These are phyloP conservation scores for Drymodes brunneopygia DNA, from an alignment of 2,113 vertebrate genomes.

Conservation along the genomic window DNA sequence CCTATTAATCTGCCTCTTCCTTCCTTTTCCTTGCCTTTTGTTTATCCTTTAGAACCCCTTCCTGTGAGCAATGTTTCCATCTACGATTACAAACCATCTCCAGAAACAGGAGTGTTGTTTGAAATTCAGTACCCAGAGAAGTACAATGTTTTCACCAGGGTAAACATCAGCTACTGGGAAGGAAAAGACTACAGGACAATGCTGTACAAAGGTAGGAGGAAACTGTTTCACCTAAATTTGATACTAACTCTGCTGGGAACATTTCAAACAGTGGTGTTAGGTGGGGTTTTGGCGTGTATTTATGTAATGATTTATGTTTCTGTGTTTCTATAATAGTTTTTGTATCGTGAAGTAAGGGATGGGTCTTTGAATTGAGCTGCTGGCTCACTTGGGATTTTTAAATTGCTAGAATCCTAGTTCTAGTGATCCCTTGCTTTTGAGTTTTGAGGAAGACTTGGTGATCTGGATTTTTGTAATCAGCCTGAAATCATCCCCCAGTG, in stretches of 20 bases:
- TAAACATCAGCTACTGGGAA: slow-evolving; percentile 96
- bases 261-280: not conserved
- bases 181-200: slow-evolving; percentile 81
- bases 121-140: slow-evolving; percentile 87
- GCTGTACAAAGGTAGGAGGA: slow-evolving; percentile 90
- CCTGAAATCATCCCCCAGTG: not conserved
- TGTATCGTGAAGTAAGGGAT: not conserved
- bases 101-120: slow-evolving; percentile 93
- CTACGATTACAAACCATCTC: slow-evolving; percentile 86
- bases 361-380: not conserved
- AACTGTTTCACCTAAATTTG: not conserved
- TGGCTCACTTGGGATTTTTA: not conserved
- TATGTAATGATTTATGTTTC: not conserved
- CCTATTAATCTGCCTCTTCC: not conserved
- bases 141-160: slow-evolving; percentile 88
- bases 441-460: not conserved
- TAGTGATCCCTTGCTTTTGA: not conserved
- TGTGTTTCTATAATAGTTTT: not conserved
- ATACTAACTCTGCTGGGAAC: not conserved
- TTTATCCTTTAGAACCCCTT: slow-evolving; percentile 80
- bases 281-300: not conserved
- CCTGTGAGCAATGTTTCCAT: slow-evolving; percentile 85
- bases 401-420: not conserved
- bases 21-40: not conserved
- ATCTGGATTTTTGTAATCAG: not conserved